phyloP scores from a whole-genome alignment of 2,797 vertebrate genomes.

The Melanotaenia nigrans region DNA sequence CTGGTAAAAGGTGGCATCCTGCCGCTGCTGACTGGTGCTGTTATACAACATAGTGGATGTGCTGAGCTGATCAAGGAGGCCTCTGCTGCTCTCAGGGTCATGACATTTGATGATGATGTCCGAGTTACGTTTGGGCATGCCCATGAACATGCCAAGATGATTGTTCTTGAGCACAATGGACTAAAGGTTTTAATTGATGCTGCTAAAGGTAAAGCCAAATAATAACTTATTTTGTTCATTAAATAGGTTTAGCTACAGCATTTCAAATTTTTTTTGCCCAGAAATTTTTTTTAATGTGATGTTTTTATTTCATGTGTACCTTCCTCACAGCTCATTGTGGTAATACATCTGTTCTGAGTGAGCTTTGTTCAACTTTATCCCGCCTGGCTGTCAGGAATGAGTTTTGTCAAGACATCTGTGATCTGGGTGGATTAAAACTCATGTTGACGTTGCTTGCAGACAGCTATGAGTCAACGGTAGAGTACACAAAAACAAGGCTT shows the following conservation, averaged over 20 bases:
- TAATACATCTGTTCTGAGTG: conserved; percentile 86
- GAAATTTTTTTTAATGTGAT: neutral
- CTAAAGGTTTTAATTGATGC: conserved; percentile 90
- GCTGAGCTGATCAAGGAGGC: conserved; percentile 85
- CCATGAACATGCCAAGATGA: conserved; percentile 92
- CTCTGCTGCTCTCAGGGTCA: conserved; percentile 83
- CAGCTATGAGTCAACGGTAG: conserved; percentile 88
- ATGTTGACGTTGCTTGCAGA: conserved; percentile 89
- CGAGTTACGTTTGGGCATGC: conserved; percentile 91
- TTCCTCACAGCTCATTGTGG: conserved; percentile 81
- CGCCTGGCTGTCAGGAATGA: conserved; percentile 94
- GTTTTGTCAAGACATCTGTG: conserved; percentile 96
- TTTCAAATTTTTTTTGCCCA: neutral
- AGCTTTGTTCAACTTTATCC: conserved; percentile 90
- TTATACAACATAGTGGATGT: conserved; percentile 69
- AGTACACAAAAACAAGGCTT: neutral
- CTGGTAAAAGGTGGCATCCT: conserved; percentile 87
- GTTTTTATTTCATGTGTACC: neutral
- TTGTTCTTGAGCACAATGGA: conserved; percentile 90
- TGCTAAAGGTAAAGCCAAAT: conserved; percentile 85
- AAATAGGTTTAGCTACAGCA: neutral
- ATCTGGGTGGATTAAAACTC: conserved; percentile 90
- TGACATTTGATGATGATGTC: conserved; percentile 96
- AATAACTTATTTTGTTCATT: neutral
- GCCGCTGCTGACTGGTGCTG: conserved; percentile 79